Base-by-base conservation (phyloP, 2,113 vertebrate genomes). In the Phalacrocorax carbo region DNA sequence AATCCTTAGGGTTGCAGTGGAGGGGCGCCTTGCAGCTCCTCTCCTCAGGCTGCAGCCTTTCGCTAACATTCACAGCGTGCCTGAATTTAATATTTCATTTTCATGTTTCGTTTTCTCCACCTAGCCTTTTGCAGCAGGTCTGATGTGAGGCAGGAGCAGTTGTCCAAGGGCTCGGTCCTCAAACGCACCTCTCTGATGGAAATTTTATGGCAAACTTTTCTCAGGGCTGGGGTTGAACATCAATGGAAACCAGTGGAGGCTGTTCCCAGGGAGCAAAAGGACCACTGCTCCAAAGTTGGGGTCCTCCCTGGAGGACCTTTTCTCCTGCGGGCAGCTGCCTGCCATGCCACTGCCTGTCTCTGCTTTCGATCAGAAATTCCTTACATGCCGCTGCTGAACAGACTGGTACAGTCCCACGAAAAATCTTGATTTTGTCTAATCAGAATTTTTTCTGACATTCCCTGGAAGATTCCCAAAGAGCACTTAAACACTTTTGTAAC, bases 381-480 rank as follows among this genome's bases (percentile, higher is more conserved):
- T 82, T 32, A 36, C 3, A 0, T 86, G 76, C 72, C 0, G 0
- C 77, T 64, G 87, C 73, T 36, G 16, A 66, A 6, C 77, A 64
- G 73, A 36, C 30, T 0, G 0, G 26, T 26, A 61, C 5, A 1
- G 29, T 85, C 71, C 82, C 3, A 3, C 51, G 46, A 66, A 95
- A 95, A 94, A n/a, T 58, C 65, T 84, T 22, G 42, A 82, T 95
- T 97, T 97, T 91, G 61, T 55, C 85, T 87, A 71, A 91, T 94
- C 94, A 71, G 88, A 93, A 85, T 96, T 93, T 96, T 76, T 96
- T 76, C 78, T 90, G 78, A 82, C 55, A 30, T 93, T 87, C 66
- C 61, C 85, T 97, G 95, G 95, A 95, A 95, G 92, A 91, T 79
- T 91, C 95, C 90, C 95, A 96, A 72, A 55, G 52, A 90, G 60